Percentiles rank a stretch among this genome's conserved stretches.
Evolutionary conservation across 30 jellyfish, hydroid and myxozoan species (phyloP).

Genomic region (Cassiopea andromeda): DNA sequence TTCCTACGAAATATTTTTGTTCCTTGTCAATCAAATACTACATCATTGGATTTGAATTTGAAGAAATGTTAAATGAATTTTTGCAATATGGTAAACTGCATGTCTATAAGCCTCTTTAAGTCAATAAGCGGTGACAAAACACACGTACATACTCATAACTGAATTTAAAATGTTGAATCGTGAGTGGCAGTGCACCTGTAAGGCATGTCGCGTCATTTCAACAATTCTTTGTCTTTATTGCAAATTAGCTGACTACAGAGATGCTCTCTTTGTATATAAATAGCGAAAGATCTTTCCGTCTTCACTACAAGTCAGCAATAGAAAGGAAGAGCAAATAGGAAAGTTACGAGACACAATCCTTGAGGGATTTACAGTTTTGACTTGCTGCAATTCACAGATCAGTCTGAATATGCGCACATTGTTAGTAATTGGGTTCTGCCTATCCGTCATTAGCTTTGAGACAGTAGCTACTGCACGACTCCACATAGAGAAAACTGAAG

Average conservation of each 20-base stretch:
- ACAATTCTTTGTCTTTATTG: neutral
- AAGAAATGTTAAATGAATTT: slow-evolving; percentile 19
- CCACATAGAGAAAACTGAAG: neutral
- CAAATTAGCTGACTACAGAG: neutral
- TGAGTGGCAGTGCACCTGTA: slow-evolving; percentile 29
- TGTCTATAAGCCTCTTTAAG: slow-evolving; percentile 2
- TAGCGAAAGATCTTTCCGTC: neutral
- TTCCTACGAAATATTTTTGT: slow-evolving; percentile 14
- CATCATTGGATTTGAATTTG: slow-evolving; percentile 3
- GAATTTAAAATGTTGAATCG: neutral
- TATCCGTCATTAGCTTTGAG: neutral
- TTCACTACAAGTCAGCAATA: neutral
- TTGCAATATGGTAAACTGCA: slow-evolving; percentile 32
- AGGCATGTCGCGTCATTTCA: slow-evolving; percentile 7
- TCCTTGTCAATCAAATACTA: slow-evolving; percentile 1
- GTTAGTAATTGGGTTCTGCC: neutral
- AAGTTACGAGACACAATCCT: slow-evolving; percentile 3
- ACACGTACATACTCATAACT: slow-evolving; percentile 1
- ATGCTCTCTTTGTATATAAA: neutral
- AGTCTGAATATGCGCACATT: neutral
- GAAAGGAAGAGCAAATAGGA: neutral
- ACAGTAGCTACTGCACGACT: neutral
- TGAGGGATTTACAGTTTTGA: neutral
- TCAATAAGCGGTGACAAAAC: slow-evolving; percentile 33
- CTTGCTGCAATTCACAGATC: neutral